Evolutionary conservation across 2,113 vertebrate species (phyloP).

Genomic region (Atherinomorus stipes): DNA sequence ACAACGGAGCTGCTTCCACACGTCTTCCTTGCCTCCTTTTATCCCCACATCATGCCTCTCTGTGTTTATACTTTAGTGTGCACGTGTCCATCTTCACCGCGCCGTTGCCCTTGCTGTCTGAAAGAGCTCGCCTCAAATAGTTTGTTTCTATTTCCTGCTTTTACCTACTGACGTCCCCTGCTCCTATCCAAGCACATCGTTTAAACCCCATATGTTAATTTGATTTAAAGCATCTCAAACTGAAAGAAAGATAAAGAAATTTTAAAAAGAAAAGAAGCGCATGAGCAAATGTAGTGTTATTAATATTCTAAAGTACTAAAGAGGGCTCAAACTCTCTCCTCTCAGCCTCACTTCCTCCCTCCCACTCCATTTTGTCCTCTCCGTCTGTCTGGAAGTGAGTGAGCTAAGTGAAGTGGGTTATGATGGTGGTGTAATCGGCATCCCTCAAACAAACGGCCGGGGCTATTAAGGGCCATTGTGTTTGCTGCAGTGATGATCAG

Average conservation of each 20-base stretch:
- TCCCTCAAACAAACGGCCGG: slow-evolving; percentile 80
- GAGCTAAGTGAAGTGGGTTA: slow-evolving; percentile 81
- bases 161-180: slow-evolving; percentile 73
- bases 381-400: slow-evolving; percentile 75
- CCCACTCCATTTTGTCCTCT: slow-evolving; percentile 60
- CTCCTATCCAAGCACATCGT: slow-evolving; percentile 67
- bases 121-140: slow-evolving; percentile 57
- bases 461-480: slow-evolving; percentile 83
- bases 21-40: slow-evolving; percentile 34
- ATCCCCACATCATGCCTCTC: slow-evolving; percentile 41
- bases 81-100: slow-evolving; percentile 34
- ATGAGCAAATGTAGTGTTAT: slow-evolving; percentile 75
- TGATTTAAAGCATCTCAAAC: slow-evolving; percentile 81
- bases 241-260: slow-evolving; percentile 70
- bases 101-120: slow-evolving; percentile 16
- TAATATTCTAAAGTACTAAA: slow-evolving; percentile 79
- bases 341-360: slow-evolving; percentile 39
- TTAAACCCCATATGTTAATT: slow-evolving; percentile 81
- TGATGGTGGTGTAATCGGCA: slow-evolving; percentile 82
- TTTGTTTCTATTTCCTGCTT: slow-evolving; percentile 72
- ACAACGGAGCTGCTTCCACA: slow-evolving; percentile 70
- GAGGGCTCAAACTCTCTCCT: slow-evolving; percentile 68
- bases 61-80: slow-evolving; percentile 24
- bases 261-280: slow-evolving; percentile 55
- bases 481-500: slow-evolving; percentile 82